Percentiles rank a stretch among this genome's conserved stretches.
phyloP scores from a whole-genome alignment of 1,140 invertebrate species.

The Drusus annulatus region DNA sequence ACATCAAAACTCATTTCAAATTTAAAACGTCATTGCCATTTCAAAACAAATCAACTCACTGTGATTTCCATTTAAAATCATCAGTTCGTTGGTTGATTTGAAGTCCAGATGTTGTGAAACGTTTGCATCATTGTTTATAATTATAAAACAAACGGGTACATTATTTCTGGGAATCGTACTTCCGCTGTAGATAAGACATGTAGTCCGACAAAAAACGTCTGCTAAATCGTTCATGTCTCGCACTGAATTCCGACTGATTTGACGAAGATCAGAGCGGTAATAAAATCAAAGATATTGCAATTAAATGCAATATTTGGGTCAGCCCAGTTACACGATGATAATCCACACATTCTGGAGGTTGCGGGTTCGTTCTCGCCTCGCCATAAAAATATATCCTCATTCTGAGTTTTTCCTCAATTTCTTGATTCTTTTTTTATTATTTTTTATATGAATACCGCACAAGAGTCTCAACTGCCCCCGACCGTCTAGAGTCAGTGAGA shows the following conservation, averaged over 20 bases:
- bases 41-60: not conserved
- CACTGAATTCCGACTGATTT: not conserved
- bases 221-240: not conserved
- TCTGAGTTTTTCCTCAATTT: no score
- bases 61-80: not conserved
- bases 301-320: no score
- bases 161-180: not conserved
- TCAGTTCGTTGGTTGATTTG: not conserved
- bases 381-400: no score
- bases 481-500: no score
- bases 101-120: slow-evolving; percentile 29
- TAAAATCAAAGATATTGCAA: not conserved
- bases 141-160: not conserved
- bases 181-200: slow-evolving; percentile 16
- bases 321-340: no score
- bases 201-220: slow-evolving; percentile 22
- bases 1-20: no score
- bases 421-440: no score
- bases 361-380: no score
- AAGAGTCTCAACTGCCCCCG: no score
- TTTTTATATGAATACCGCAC: no score
- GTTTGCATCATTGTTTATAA: not conserved
- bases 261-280: not conserved
- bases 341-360: no score
- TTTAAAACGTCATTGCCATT: no score